A percentile compares a stretch with the other conserved stretches of the same genome.
phyloP scores from a whole-genome alignment of 2,113 vertebrate genomes.

The Melanocharis versteri region DNA sequence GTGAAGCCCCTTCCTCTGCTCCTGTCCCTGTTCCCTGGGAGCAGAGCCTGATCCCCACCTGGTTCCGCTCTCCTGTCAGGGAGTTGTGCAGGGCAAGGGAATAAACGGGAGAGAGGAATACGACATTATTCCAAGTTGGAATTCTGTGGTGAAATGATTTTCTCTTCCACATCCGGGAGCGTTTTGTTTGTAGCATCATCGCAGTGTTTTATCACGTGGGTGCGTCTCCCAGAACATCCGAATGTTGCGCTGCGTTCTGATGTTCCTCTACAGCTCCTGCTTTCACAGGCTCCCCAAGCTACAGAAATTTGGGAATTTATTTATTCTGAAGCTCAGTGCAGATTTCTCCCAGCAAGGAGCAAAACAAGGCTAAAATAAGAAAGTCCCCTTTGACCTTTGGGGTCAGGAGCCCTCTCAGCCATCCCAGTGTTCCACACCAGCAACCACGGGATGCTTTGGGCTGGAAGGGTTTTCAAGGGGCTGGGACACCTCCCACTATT shows the following conservation, averaged over 20 bases:
- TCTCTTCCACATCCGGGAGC: background rate
- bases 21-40: background rate
- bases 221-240: background rate
- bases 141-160: background rate
- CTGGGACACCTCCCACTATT: background rate
- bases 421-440: accelerated
- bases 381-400: background rate
- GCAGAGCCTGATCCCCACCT: background rate
- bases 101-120: background rate
- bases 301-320: background rate
- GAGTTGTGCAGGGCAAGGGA: background rate
- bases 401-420: background rate
- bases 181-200: background rate
- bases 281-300: background rate
- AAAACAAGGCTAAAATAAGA: background rate
- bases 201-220: background rate
- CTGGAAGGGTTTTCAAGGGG: background rate
- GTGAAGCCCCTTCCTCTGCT: too few species aligned
- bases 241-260: background rate
- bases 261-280: background rate
- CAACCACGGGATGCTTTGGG: accelerated
- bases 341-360: background rate
- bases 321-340: background rate
- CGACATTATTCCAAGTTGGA: background rate
- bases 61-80: background rate